Evolutionary conservation across 2,113 vertebrate genomes (phyloP).

Genomic region (Scortum barcoo): DNA sequence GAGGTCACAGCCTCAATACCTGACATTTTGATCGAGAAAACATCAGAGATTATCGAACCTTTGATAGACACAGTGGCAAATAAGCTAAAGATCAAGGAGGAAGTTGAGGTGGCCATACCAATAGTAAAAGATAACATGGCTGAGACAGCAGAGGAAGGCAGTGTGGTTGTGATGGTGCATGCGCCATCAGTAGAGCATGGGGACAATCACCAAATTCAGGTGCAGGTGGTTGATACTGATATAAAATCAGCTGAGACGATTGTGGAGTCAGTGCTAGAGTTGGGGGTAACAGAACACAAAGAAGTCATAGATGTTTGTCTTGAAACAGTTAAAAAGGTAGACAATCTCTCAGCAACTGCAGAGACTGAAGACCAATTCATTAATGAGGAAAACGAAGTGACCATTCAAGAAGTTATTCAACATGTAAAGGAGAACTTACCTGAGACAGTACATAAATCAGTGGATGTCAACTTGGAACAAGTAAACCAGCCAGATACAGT

Average conservation of each 20-base stretch:
- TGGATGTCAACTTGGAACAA: background rate
- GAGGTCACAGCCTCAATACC: slow-evolving; percentile 25
- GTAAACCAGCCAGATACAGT: slow-evolving; percentile 6
- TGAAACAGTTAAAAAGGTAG: slow-evolving; percentile 1
- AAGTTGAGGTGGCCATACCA: slow-evolving; percentile 45
- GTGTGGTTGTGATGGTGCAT: slow-evolving; percentile 30
- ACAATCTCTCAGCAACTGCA: slow-evolving; percentile 24
- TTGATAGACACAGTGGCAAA: slow-evolving; percentile 47
- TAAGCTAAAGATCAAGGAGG: slow-evolving; percentile 58
- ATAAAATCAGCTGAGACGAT: slow-evolving; percentile 36
- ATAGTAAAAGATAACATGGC: slow-evolving; percentile 38
- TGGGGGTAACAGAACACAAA: slow-evolving; percentile 43
- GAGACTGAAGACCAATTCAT: slow-evolving; percentile 55
- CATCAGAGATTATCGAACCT: slow-evolving; percentile 53
- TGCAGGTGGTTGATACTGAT: slow-evolving; percentile 44
- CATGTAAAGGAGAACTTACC: slow-evolving; percentile 77
- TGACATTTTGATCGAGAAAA: slow-evolving; percentile 51
- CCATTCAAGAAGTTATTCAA: slow-evolving; percentile 82
- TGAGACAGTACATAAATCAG: slow-evolving; percentile 56
- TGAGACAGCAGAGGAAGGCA: slow-evolving; percentile 49
- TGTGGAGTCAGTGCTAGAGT: slow-evolving; percentile 58
- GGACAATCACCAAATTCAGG: slow-evolving; percentile 53
- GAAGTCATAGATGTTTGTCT: slow-evolving; percentile 52
- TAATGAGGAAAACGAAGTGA: slow-evolving; percentile 75
- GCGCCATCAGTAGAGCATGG: slow-evolving; percentile 42